Conservation (phyloP, 2,888 invertebrate species). For the Patella pellucida region DNA sequence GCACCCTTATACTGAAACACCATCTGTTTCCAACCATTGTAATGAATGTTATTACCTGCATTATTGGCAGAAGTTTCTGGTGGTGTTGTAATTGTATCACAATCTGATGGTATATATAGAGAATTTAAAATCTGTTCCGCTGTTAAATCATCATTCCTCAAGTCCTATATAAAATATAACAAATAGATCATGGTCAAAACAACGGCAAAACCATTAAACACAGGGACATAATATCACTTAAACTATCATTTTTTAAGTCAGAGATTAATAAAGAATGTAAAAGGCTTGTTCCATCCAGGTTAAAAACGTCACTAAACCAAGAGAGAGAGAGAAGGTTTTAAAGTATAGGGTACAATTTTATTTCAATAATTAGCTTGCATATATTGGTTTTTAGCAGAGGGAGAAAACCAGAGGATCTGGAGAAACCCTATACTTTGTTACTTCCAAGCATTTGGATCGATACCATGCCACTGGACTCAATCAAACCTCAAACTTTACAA, state of each 20-base stretch:
- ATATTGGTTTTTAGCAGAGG: too few species aligned
- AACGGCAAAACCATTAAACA: neutral
- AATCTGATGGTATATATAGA: slow-evolving; percentile 26
- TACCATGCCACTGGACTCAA: too few species aligned
- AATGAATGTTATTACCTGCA: too few species aligned
- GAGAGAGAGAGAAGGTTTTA: neutral
- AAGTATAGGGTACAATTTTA: neutral
- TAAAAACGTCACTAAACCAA: neutral
- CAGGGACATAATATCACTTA: neutral
- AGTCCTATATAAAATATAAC: neutral
- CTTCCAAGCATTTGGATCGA: neutral
- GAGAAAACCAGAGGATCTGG: neutral
- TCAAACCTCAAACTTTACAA: too few species aligned
- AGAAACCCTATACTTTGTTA: too few species aligned
- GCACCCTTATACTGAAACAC: neutral
- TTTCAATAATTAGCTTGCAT: too few species aligned
- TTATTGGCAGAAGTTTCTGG: too few species aligned
- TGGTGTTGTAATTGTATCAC: neutral
- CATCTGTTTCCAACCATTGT: too few species aligned
- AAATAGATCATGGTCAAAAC: slow-evolving; percentile 6
- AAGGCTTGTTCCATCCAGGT: too few species aligned
- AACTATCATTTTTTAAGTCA: too few species aligned
- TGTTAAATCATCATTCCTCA: slow-evolving; percentile 22
- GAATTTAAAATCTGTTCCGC: slow-evolving; percentile 41
- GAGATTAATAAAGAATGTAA: too few species aligned